These are phyloP conservation scores for Anabacerthia variegaticeps DNA, from an alignment of 2,797 vertebrate genomes.

Conservation along the genomic window DNA sequence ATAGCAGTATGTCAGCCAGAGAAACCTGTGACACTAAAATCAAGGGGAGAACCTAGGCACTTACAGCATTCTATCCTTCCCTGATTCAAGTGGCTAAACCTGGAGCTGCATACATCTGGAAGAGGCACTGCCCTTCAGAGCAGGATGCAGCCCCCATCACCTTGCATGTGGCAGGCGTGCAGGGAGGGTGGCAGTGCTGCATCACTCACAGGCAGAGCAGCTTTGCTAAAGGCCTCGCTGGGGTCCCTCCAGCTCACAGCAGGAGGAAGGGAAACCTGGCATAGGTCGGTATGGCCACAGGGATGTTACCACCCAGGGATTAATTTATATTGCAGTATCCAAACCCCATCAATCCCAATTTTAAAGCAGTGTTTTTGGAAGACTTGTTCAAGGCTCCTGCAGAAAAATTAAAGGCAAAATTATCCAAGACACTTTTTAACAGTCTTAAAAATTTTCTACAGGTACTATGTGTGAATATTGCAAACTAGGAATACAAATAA, in stretches of 20 bases:
- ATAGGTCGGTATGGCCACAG: rapidly evolving
- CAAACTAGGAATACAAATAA: neutral
- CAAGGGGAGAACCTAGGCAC: neutral
- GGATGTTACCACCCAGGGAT: neutral
- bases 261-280: neutral
- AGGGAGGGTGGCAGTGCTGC: neutral
- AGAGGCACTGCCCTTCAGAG: neutral
- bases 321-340: neutral
- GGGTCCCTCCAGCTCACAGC: rapidly evolving
- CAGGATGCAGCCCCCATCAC: neutral
- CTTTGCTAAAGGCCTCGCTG: rapidly evolving
- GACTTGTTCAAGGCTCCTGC: neutral
- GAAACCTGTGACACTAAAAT: neutral
- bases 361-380: neutral
- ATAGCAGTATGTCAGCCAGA: neutral
- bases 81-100: neutral
- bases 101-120: rapidly evolving
- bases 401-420: neutral
- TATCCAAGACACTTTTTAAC: neutral
- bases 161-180: rapidly evolving
- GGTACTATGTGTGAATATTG: rapidly evolving
- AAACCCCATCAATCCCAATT: neutral
- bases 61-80: neutral
- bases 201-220: neutral
- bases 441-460: neutral